Evolutionary conservation across 2,888 invertebrate genomes (phyloP).

Genomic region (Minunthozetes semirufus): DNA sequence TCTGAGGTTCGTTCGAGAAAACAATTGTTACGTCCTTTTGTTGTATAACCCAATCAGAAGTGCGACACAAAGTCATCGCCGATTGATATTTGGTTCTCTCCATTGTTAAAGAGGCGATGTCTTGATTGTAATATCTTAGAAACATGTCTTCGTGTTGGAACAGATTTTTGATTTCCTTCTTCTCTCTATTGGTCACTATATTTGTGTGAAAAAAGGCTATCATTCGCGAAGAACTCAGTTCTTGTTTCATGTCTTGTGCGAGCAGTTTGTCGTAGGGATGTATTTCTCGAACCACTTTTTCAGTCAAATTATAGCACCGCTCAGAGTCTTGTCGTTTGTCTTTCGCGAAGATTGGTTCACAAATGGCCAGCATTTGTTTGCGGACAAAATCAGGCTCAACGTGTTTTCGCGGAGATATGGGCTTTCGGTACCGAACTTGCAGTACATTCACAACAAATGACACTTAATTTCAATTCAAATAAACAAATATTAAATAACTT

Average conservation of each 20-base stretch:
- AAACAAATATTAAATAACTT: not conserved
- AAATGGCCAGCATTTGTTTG: constrained; percentile 32
- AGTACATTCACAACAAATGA: not conserved
- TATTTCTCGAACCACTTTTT: not conserved
- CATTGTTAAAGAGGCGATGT: constrained; percentile 22
- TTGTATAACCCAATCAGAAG: no score
- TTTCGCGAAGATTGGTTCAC: constrained; percentile 31
- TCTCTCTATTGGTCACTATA: constrained; percentile 15
- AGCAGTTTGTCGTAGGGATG: constrained; percentile 31
- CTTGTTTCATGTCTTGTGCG: constrained; percentile 25
- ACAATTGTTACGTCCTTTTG: constrained; percentile 26
- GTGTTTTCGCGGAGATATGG: constrained; percentile 15
- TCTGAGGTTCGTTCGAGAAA: constrained; percentile 5
- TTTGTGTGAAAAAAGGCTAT: constrained; percentile 25
- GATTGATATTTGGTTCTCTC: constrained; percentile 2
- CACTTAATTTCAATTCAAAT: not conserved
- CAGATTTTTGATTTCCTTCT: not conserved
- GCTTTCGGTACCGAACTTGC: not conserved
- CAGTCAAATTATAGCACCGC: constrained; percentile 13
- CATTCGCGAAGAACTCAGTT: constrained; percentile 1
- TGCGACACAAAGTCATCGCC: constrained; percentile 19
- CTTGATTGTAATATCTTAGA: constrained; percentile 28
- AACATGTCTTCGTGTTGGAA: constrained; percentile 33
- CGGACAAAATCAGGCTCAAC: constrained; percentile 17
- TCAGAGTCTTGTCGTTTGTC: constrained; percentile 18